Evolutionary conservation across 2,113 vertebrate genomes (phyloP), one percentile per base, ranked within the genome.

Genomic region (Bungarus multicinctus): DNA sequence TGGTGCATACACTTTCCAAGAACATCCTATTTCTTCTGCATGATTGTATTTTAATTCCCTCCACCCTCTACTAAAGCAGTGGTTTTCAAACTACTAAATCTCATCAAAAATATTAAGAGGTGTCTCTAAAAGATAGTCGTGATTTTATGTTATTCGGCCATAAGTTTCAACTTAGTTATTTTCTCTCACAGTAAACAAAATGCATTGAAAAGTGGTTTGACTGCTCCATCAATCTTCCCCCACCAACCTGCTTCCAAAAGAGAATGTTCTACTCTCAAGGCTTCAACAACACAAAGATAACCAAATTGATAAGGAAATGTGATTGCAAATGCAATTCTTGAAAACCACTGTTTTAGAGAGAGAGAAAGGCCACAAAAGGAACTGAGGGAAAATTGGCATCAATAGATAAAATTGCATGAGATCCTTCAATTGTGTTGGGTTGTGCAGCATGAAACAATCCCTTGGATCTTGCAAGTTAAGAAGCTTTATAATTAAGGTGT

Each of bases 361-460:
- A 34, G 89, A 93, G 85, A n/a, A n/a, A 91, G 64, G 85, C 93
- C n/a, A 3, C 0, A 69, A 74, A 89, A 96, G 60, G 81, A 89
- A 89, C 94, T 93, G 96, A 94, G 90, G 64, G 23, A 69, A 53
- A 92, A 91, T 64, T 27, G 60, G 64, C 89, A 57, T 92, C 57
- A 27, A 6, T 18, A 0, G 0, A 20, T 45, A 39, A 39, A 0
- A 0, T 58, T 91, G 94, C 81, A 34, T 39, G 85, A 92, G 81
- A 92, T 94, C 89, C 0, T 0, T 0, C 16, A 47, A 3, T 50
- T 50, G 50, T 22, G 55, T 6, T 89, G 54, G 27, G 39, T 50
- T 69, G 89, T 54, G 92, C 54, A 90, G 54, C 43, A 1, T 89
- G 92, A 86, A 53, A 18, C 43, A 52, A 87, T 30, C 43, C 30